Conservation (phyloP, 2,797 vertebrate genomes). For the Chelmon rostratus region DNA sequence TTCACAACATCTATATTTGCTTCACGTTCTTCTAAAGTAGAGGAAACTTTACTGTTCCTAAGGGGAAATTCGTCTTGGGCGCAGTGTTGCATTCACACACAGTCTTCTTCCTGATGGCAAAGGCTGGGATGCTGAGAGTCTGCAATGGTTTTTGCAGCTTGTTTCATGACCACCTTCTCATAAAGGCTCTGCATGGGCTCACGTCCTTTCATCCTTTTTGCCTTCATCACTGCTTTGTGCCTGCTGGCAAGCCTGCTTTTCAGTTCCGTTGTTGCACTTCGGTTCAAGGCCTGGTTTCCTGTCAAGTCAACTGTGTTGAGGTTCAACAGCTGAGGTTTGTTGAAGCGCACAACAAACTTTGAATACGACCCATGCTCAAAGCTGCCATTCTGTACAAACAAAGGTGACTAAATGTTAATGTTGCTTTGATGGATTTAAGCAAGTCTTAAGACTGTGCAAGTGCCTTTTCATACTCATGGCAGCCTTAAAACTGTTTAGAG, state of each 20-base stretch:
- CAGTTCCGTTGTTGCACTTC: too few relatives aligned
- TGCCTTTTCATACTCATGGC: background rate
- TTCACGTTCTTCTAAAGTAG: background rate
- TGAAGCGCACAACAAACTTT: background rate
- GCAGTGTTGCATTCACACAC: too few relatives aligned
- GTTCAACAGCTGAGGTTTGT: background rate
- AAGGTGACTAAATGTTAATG: background rate
- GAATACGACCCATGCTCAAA: background rate
- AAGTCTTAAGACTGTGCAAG: background rate
- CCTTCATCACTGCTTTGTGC: too few relatives aligned
- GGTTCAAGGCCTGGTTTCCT: background rate
- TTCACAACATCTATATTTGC: background rate
- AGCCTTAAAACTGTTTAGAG: background rate
- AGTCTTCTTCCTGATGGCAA: too few relatives aligned
- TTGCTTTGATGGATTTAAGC: background rate
- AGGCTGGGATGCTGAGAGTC: too few relatives aligned
- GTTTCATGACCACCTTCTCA: too few relatives aligned
- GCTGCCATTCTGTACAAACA: background rate
- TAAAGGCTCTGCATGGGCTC: too few relatives aligned
- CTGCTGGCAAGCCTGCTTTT: too few relatives aligned
- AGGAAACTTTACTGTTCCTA: too few relatives aligned
- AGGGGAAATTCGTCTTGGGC: too few relatives aligned
- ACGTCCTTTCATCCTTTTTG: too few relatives aligned
- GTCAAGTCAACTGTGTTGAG: background rate
- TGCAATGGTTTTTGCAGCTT: too few relatives aligned